Evolutionary conservation across 2,888 invertebrate species (phyloP).

Genomic region (Anodontia alba): DNA sequence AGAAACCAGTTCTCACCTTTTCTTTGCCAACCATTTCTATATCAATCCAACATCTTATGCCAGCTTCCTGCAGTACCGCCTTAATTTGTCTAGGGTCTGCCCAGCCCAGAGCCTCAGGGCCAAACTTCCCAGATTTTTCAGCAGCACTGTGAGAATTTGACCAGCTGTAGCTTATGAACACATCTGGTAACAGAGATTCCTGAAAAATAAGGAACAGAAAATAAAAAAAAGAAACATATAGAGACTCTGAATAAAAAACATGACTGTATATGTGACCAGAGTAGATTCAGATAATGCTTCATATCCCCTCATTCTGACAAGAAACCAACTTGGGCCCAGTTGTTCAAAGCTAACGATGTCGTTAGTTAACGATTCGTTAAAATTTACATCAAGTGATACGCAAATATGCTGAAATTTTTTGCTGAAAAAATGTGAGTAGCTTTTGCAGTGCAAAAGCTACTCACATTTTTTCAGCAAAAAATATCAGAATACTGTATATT

Average conservation of each 20-base stretch:
- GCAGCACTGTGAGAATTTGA: conserved; percentile 79
- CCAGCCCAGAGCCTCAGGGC: conserved; percentile 75
- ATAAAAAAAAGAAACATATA: no score
- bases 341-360: no score
- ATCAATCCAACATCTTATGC: conserved; percentile 83
- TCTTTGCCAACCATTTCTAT: conserved; percentile 76
- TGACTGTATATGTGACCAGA: neutral
- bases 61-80: conserved; percentile 73
- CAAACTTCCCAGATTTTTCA: conserved; percentile 67
- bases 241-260: neutral
- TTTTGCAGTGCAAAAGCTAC: no score
- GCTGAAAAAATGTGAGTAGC: no score
- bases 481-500: no score
- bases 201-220: conserved; percentile 4
- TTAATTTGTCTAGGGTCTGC: conserved; percentile 83
- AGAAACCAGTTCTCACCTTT: no score
- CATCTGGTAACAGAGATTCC: conserved; percentile 58
- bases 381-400: no score
- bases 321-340: no score
- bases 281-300: neutral
- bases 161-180: conserved; percentile 84
- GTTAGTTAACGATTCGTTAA: no score
- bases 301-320: no score
- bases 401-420: no score
- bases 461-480: no score